These are phyloP conservation scores for Aurelia aurita complex sp. Pacific DNA, from an alignment of 30 jellyfish, hydroid and myxozoan genomes.

Conservation along the genomic window DNA sequence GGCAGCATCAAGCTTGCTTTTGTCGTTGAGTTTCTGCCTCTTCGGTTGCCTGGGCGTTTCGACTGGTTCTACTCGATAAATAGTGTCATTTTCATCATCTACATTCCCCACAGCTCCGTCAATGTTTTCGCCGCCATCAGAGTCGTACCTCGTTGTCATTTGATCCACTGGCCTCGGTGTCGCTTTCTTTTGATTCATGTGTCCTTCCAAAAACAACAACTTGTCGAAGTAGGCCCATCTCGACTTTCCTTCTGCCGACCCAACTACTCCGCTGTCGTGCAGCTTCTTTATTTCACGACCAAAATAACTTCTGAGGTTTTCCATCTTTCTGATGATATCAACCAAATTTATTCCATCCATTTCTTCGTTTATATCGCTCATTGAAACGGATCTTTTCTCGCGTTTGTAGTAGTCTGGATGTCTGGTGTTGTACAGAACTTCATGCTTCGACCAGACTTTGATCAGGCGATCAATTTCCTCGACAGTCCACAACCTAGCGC, in stretches of 20 bases:
- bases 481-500: slow-evolving; percentile 67
- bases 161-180: slow-evolving; percentile 44
- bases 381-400: slow-evolving; percentile 63
- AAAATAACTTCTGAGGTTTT: slow-evolving; percentile 62
- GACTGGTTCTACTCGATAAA: slow-evolving; percentile 16
- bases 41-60: slow-evolving; percentile 1
- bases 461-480: slow-evolving; percentile 65
- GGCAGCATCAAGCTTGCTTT: slow-evolving; percentile 37
- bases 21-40: slow-evolving; percentile 33
- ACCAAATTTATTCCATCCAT: slow-evolving; percentile 36
- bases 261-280: slow-evolving; percentile 34
- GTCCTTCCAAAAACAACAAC: slow-evolving; percentile 61
- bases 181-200: slow-evolving; percentile 64
- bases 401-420: slow-evolving; percentile 74
- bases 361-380: slow-evolving; percentile 44
- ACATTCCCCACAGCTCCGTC: slow-evolving; percentile 21
- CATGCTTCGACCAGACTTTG: slow-evolving; percentile 71
- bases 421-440: slow-evolving; percentile 68
- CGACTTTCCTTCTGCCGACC: slow-evolving; percentile 46
- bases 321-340: slow-evolving; percentile 73
- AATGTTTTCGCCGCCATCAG: slow-evolving; percentile 35
- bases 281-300: slow-evolving; percentile 66
- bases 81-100: slow-evolving; percentile 26
- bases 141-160: slow-evolving; percentile 28
- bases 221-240: slow-evolving; percentile 77